Evolutionary conservation across 2,113 vertebrate genomes (phyloP), one percentile per base, ranked within the genome.

Genomic region (Zapus hudsonius): DNA sequence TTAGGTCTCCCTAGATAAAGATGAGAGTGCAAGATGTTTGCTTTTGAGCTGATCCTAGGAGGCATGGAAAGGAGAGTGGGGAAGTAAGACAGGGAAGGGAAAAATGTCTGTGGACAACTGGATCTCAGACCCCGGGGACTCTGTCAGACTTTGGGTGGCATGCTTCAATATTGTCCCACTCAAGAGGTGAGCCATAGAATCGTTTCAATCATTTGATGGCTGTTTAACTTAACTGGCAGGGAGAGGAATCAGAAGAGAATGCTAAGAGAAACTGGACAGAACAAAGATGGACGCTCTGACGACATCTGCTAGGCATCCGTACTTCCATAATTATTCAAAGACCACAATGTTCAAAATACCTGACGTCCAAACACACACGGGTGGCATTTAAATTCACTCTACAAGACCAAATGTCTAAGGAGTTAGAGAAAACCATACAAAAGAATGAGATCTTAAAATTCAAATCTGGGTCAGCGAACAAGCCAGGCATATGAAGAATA

Each of bases 1-100:
- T 83, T 87, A 42, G 25, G 25, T 90, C 44, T 93, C 67, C 59
- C 63, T 27, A 76, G 63, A 78, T 61, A 91, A 89, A 69, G 19
- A 57, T 59, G 4, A 42, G 52, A 31, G 36, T 31, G 4, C 42
- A 67, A 19, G 22, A 5, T 76, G 7, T 78, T 84, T 72, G 36
- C 67, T 66, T 74, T 17, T 61, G 27, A 44, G 15, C 11, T 31
- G 23, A 84, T 40, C 27, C 44, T 63, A 80, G n/a, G 29, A 83
- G 72, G 7, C 36, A 38, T 22, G 33, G 13, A 19, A 59, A 66
- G 8, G 27, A 33, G 25, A 64, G 67, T 52, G 25, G 12, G 19
- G 15, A 84, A 73, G 27, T n/a, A 15, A n/a, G 22, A 87, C 6
- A 74, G 40, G 38, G 19, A 75, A 96, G 5, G 33, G 16, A 84